Base-by-base conservation (phyloP, 2,113 vertebrate genomes). In the Geococcyx californianus region DNA sequence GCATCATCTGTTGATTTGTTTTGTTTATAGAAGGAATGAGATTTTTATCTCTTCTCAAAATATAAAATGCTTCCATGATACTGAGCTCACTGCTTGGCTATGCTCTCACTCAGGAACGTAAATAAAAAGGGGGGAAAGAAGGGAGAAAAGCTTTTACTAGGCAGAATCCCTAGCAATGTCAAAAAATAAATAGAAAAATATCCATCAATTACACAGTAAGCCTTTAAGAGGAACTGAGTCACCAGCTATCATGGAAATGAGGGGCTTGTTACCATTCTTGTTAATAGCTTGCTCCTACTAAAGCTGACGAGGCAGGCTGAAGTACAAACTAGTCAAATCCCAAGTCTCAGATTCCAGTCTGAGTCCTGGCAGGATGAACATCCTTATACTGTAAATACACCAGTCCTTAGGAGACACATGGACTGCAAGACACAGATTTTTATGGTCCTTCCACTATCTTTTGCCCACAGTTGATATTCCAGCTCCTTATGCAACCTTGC, bases 1-100 rank as follows among this genome's bases (percentile, higher is more conserved):
- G 97, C 92, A 96, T 97, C 96, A 93, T 96, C 92, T 96, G 94
- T 97, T 97, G 96, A 97, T 96, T 96, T 97, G 95, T 95, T 97
- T 97, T 96, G 96, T 96, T 97, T 97, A 96, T 96, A 96, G 93
- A 97, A 94, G 84, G 94, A 97, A 96, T 80, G 88, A 95, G 96
- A 96, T 96, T 95, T 97, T 97, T 97, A 97, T 97, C 96, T 97
- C 93, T 89, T 64, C 73, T 97, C 95, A 92, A 97, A 96, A 96
- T 94, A 97, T 95, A 95, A 95, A 97, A 96, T 75, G 95, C 89
- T 95, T 93, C 92, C 93, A 96, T 94, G 92, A 86, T 90, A 95
- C 96, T 91, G 88, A 90, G 81, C 84, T 96, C 86, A 92, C 89
- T 94, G 81, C 72, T 97, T 59, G 67, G 72, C 76, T 94, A 56